Conservation (phyloP, 2,113 vertebrate genomes). For the Esox niger region DNA sequence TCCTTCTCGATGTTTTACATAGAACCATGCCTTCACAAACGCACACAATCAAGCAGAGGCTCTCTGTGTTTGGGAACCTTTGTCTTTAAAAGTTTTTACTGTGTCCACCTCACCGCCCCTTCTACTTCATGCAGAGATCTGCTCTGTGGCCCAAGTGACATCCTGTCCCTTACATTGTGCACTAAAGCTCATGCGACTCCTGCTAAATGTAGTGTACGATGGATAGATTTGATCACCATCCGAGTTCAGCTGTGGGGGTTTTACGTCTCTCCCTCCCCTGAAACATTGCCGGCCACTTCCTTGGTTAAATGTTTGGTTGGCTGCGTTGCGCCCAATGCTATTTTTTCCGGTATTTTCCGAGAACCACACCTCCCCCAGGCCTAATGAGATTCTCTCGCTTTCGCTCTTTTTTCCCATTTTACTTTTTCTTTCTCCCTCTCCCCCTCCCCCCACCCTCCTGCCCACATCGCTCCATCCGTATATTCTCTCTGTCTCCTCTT, state of each 20-base stretch:
- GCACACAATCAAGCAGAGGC: background rate
- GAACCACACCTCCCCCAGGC: conserved; percentile 15
- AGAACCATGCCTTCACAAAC: background rate
- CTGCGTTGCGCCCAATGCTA: conserved; percentile 18
- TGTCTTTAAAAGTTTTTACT: background rate
- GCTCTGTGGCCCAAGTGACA: no score
- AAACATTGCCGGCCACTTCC: conserved; percentile 28
- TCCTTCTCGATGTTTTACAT: conserved; percentile 19
- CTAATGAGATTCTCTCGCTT: conserved; percentile 14
- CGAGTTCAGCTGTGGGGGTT: conserved; percentile 1
- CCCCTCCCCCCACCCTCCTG: background rate
- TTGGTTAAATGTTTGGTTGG: conserved; percentile 39
- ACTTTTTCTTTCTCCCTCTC: background rate
- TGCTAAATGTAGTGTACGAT: no score
- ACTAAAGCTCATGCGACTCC: no score
- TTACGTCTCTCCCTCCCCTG: no score
- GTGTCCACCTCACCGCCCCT: no score
- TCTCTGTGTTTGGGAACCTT: background rate
- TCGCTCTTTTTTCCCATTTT: background rate
- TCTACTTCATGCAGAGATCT: no score
- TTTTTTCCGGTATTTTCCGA: conserved; percentile 18
- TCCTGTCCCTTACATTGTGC: no score
- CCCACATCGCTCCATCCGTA: background rate
- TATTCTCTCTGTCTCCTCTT: background rate
- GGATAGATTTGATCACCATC: no score